phyloP scores from a whole-genome alignment of 2,888 invertebrate species.

The Agrotis segetum region DNA sequence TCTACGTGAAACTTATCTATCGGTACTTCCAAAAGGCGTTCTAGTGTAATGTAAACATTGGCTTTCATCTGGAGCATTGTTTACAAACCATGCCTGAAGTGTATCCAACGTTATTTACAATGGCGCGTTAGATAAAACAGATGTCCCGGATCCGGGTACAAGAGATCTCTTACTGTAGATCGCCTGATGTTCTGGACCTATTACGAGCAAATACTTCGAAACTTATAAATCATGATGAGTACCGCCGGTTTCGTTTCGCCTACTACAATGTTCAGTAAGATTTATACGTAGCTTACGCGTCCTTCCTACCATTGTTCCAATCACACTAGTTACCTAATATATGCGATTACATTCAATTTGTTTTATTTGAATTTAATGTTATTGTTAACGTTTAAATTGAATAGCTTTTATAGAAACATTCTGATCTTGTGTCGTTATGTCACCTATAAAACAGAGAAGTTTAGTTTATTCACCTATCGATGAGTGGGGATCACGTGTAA shows the following conservation, averaged over 20 bases:
- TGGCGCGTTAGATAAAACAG: slow-evolving; percentile 79
- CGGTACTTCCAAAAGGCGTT: slow-evolving; percentile 66
- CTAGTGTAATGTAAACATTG: slow-evolving; percentile 78
- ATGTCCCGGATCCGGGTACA: slow-evolving; percentile 77
- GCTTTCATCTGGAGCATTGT: slow-evolving; percentile 81
- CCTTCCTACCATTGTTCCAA: slow-evolving; percentile 44
- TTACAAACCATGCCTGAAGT: slow-evolving; percentile 76
- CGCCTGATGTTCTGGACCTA: slow-evolving; percentile 53
- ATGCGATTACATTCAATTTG: slow-evolving; percentile 15
- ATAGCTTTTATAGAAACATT: slow-evolving; percentile 38
- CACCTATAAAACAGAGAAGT: slow-evolving; percentile 28
- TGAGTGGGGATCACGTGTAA: slow-evolving; percentile 40
- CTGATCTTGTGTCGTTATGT: slow-evolving; percentile 39
- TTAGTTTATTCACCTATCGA: slow-evolving; percentile 34
- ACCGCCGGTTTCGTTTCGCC: slow-evolving; percentile 40
- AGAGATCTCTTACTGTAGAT: slow-evolving; percentile 60
- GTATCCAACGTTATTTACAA: slow-evolving; percentile 77
- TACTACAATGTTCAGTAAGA: slow-evolving; percentile 46
- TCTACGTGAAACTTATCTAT: slow-evolving; percentile 61
- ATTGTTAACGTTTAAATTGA: slow-evolving; percentile 32
- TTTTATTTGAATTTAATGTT: slow-evolving; percentile 48
- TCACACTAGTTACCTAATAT: slow-evolving; percentile 30
- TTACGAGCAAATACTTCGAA: slow-evolving; percentile 40
- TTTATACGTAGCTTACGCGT: slow-evolving; percentile 45
- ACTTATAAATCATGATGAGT: slow-evolving; percentile 51